phyloP scores from a whole-genome alignment of 2,888 invertebrate species.

The Bellardia bayeri region DNA sequence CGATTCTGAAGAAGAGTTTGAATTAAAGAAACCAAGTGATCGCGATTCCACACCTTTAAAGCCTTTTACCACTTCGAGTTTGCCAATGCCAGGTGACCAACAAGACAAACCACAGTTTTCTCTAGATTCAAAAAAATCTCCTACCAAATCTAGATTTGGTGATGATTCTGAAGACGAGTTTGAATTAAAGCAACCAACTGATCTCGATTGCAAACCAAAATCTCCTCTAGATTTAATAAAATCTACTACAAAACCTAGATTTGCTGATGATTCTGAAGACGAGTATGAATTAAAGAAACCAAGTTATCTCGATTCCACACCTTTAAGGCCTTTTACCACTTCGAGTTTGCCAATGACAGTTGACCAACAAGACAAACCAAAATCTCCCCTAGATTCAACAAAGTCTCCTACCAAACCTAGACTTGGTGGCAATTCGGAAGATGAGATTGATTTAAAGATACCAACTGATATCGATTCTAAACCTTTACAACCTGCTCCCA shows the following conservation, averaged over 20 bases:
- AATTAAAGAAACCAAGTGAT: background rate
- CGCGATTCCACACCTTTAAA: background rate
- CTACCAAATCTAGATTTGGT: background rate
- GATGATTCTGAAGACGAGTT: background rate
- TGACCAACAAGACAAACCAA: slow-evolving; percentile 22
- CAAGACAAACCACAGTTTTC: slow-evolving; percentile 20
- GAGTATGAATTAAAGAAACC: background rate
- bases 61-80: background rate
- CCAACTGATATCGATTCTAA: background rate
- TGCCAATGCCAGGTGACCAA: background rate
- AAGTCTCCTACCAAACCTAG: slow-evolving; percentile 1
- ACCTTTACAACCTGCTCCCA: too few relatives aligned
- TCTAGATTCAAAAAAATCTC: background rate
- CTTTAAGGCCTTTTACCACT: too few relatives aligned
- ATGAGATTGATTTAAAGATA: background rate
- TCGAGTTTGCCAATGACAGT: too few relatives aligned
- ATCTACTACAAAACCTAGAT: background rate
- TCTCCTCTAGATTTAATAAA: slow-evolving; percentile 10
- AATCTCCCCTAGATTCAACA: slow-evolving; percentile 22
- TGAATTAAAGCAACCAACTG: background rate
- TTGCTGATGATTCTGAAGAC: background rate
- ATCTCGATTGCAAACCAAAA: background rate
- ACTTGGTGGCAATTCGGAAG: slow-evolving; percentile 16
- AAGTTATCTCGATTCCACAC: too few relatives aligned
- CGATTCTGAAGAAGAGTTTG: background rate